phyloP scores from a whole-genome alignment of 2,797 vertebrate species.

The Sphaeramia orbicularis region DNA sequence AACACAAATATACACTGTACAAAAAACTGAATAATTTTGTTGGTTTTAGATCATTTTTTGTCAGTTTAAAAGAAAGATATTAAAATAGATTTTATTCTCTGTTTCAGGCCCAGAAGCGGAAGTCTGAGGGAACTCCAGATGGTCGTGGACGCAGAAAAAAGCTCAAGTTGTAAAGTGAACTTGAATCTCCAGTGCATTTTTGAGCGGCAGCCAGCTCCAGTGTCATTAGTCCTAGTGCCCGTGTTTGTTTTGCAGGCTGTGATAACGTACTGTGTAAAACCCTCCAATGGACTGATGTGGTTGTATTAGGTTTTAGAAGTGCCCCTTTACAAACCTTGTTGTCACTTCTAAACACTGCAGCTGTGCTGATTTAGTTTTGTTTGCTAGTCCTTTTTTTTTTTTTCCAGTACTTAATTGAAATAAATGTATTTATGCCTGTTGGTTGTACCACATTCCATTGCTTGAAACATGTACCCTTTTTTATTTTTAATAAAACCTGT shows the following conservation, averaged over 20 bases:
- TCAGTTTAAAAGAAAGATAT: no score
- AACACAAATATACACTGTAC: neutral
- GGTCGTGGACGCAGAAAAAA: slow-evolving; percentile 96
- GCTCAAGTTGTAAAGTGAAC: slow-evolving; percentile 91
- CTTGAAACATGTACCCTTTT: slow-evolving; percentile 69
- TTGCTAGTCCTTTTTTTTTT: slow-evolving; percentile 79
- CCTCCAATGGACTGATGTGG: slow-evolving; percentile 87
- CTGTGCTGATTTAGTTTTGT: slow-evolving; percentile 88
- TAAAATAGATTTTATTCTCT: neutral
- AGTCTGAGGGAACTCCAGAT: slow-evolving; percentile 93
- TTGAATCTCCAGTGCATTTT: slow-evolving; percentile 18
- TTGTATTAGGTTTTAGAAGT: slow-evolving; percentile 86
- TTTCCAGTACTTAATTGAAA: slow-evolving; percentile 93
- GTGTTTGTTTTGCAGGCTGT: slow-evolving; percentile 90
- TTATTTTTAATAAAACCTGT: slow-evolving; percentile 67
- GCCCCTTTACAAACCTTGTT: slow-evolving; percentile 87
- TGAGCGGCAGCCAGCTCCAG: slow-evolving; percentile 73
- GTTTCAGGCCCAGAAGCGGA: slow-evolving; percentile 93
- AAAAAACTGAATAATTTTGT: no score
- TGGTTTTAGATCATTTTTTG: neutral
- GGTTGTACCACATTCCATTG: slow-evolving; percentile 86
- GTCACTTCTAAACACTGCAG: slow-evolving; percentile 88
- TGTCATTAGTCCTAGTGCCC: slow-evolving; percentile 86
- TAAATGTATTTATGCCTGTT: slow-evolving; percentile 88
- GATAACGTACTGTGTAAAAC: slow-evolving; percentile 88